Evolutionary conservation across 2,888 invertebrate genomes (phyloP), one percentile per base, ranked within the genome.

Genomic region (Macrostomum cliftonense): DNA sequence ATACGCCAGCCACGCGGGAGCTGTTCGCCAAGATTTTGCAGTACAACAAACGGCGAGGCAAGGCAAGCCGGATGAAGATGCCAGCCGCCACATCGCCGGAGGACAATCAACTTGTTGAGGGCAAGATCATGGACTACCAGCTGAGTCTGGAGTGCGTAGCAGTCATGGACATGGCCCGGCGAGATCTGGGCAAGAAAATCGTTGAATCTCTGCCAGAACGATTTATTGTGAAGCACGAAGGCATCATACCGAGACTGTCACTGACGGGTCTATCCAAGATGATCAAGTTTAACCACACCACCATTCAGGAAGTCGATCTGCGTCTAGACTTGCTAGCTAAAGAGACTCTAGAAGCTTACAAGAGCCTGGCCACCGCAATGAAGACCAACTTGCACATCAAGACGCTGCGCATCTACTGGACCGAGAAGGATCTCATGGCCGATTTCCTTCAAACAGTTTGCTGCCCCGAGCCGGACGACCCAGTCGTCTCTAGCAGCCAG

Each of bases 231-330:
- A 20, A 49, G 19, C 28, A 49, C 36, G 37, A 49, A 11, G 47
- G 49, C 16, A 47, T 36, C 13, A 36, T 49, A 7, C 49, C 49
- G 19, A 47, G 47, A 37, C 16, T 49, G 16, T 49, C 49, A 38
- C 16, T 49, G 9, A 46, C 36, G 12, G 49, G 49, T 12, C 28
- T 49, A 13, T 19, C 49, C n/a, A 49, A 49, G 19, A n/a, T 55
- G 12, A 44, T 55, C 17, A 39, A 40, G 20, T 28, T 49, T 13
- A 51, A 42, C 47, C 49, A 46, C 12, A 55, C 55, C 36, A 50
- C 49, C n/a, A 45, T 65, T 1, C 44, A 55, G 0, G 58, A 62
- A 43, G 20, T 64, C 11, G 61, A 62, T 21, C 52, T 65, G 7
- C 56, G 57, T 16, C 55, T 65, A 12, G 56, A 60, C n/a, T 59